Base-by-base conservation (phyloP, 2,113 vertebrate genomes). In the Hemiscyllium ocellatum region DNA sequence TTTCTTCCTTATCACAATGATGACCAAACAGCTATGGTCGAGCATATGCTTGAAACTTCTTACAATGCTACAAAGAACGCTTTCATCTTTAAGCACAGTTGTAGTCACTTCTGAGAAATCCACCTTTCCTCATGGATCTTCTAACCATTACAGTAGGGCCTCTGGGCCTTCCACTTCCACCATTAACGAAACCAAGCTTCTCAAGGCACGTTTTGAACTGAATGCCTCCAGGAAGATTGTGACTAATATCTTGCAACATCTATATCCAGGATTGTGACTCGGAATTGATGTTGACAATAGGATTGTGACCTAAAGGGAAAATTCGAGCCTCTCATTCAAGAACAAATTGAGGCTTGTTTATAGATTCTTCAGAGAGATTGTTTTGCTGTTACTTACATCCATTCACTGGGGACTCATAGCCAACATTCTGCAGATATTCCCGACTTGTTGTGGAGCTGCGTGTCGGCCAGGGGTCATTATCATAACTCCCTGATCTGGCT, bases 401-500 rank as follows among this genome's bases (percentile, higher is more conserved):
- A 0, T 99, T 99, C 96, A 99, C 97, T 70, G 98, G 99, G 97
- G 98, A 98, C 96, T 99, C 99, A 19, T 99, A 99, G 96, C 97
- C 98, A 1, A 96, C 96, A 0, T 97, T 99, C 97, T 99, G 98
- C 96, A 99, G 98, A n/a, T 98, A 98, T 97, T 99, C 99, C 95
- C 99, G 98, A 98, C 99, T 99, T 97, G 99, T 98, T 86, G 98
- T 97, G 4, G 98, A 99, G 97, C 99, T 99, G 96, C 99, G 98
- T 1, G 99, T 99, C 0, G 99, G 99, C 99, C 99, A 99, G 96
- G 99, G 99, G 96, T 99, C 99, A 13, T 98, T 98, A 97, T 98
- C 98, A 61, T 99, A 99, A 96, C 98, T 99, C 97, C 98, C 98
- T 91, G 99, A 99, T 91, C 99, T 98, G 69, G 99, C 99, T 98